These are phyloP conservation scores for Mantis religiosa DNA, from an alignment of 2,888 invertebrate species.

Conservation along the genomic window DNA sequence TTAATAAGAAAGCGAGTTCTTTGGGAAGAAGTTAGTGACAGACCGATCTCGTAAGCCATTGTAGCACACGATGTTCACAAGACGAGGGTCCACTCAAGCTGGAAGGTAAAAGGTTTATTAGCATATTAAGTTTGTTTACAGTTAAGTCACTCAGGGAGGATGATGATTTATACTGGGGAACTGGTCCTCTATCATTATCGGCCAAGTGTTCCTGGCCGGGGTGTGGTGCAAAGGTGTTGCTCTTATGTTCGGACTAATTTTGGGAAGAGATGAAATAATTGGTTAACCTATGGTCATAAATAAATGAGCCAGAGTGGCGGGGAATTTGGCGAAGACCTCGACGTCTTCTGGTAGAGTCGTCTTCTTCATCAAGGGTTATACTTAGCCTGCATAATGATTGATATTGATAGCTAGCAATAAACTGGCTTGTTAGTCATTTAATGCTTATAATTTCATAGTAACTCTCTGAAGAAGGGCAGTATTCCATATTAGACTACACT, in stretches of 20 bases:
- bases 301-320: neutral
- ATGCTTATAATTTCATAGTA: too few species aligned
- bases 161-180: constrained; percentile 1
- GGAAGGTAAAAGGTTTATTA: neutral
- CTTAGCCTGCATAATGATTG: too few species aligned
- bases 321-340: neutral
- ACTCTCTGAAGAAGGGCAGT: too few species aligned
- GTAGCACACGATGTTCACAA: neutral
- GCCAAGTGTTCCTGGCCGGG: neutral
- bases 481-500: too few species aligned
- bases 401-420: too few species aligned
- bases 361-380: too few species aligned
- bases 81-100: neutral
- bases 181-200: neutral
- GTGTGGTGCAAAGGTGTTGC: constrained; percentile 7
- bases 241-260: neutral
- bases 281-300: neutral
- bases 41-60: neutral
- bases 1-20: too few species aligned
- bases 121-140: constrained; percentile 13
- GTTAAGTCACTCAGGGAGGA: neutral
- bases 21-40: neutral
- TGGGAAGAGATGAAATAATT: constrained; percentile 1
- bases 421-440: too few species aligned
- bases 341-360: neutral